These are phyloP conservation scores for Hiodon tergisus DNA, from an alignment of 2,113 vertebrate species.

Conservation along the genomic window DNA sequence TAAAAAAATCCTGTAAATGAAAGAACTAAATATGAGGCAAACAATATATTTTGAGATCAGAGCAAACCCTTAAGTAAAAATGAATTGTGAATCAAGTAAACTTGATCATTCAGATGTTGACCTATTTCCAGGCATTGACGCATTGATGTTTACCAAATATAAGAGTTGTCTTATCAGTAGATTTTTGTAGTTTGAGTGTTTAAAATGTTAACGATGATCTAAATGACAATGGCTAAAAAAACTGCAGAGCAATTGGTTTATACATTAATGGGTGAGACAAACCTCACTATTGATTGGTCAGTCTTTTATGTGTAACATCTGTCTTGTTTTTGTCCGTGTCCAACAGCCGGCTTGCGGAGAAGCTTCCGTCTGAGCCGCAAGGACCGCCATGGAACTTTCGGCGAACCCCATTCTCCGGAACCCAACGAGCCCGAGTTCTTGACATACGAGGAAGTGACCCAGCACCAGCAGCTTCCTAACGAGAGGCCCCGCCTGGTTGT, in stretches of 20 bases:
- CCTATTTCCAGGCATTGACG: no score
- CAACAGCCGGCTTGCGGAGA: conserved; percentile 77
- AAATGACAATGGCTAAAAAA: not conserved
- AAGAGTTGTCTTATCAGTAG: not conserved
- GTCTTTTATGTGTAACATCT: not conserved
- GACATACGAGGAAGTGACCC: conserved; percentile 84
- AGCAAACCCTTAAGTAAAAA: no score
- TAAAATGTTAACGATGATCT: not conserved
- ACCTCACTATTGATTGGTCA: no score
- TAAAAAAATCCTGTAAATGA: no score
- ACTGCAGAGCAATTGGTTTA: no score
- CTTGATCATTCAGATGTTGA: no score
- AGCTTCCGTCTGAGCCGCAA: conserved; percentile 78
- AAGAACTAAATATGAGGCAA: no score
- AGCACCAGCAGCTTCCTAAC: conserved; percentile 70
- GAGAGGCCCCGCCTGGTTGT: conserved; percentile 81
- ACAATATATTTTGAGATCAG: no score
- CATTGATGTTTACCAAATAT: not conserved
- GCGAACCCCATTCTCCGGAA: conserved; percentile 55
- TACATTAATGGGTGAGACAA: no score
- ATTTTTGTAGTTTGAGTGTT: not conserved
- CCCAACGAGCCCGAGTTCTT: conserved; percentile 61
- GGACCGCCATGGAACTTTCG: conserved; percentile 58
- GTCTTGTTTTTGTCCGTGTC: fast-evolving
- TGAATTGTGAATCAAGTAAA: no score